These are phyloP conservation scores for Apeira syringaria DNA, from an alignment of 2,888 invertebrate species.

Conservation along the genomic window DNA sequence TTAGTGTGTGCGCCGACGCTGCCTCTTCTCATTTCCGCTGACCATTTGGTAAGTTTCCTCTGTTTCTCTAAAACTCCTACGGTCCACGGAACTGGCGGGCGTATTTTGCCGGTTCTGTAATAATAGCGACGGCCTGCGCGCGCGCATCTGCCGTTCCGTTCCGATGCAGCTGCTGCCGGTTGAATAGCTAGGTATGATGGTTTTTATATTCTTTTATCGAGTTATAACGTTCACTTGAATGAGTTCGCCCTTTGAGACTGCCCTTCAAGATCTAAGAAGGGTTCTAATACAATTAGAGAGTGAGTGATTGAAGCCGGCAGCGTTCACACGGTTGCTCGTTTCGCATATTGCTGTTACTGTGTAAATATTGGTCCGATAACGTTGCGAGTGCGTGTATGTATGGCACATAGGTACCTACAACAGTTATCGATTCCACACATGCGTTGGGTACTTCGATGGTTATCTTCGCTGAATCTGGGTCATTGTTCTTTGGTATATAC, in stretches of 20 bases:
- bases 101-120: slow-evolving; percentile 61
- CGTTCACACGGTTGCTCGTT: slow-evolving; percentile 64
- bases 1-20: slow-evolving; percentile 77
- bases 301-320: slow-evolving; percentile 34
- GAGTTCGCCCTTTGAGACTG: slow-evolving; percentile 49
- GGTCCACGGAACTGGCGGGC: slow-evolving; percentile 44
- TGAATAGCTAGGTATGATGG: slow-evolving; percentile 68
- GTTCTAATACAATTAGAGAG: slow-evolving; percentile 58
- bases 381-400: slow-evolving; percentile 68
- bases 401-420: slow-evolving; percentile 36
- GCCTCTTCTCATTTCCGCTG: slow-evolving; percentile 46
- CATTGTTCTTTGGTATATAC: slow-evolving; percentile 81
- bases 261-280: slow-evolving; percentile 41
- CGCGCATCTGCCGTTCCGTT: slow-evolving; percentile 76
- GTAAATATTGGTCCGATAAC: slow-evolving; percentile 77
- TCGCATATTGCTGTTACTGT: slow-evolving; percentile 69
- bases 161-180: slow-evolving; percentile 70
- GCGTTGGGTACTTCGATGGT: slow-evolving; percentile 79
- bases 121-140: slow-evolving; percentile 54
- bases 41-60: slow-evolving; percentile 60
- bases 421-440: slow-evolving; percentile 81
- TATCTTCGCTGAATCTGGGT: slow-evolving; percentile 80
- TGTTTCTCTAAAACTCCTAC: slow-evolving; percentile 44
- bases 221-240: slow-evolving; percentile 52
- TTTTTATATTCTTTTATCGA: slow-evolving; percentile 54